Conservation (phyloP, 1,140 invertebrate genomes). For the Zaprionus lachaisei region DNA sequence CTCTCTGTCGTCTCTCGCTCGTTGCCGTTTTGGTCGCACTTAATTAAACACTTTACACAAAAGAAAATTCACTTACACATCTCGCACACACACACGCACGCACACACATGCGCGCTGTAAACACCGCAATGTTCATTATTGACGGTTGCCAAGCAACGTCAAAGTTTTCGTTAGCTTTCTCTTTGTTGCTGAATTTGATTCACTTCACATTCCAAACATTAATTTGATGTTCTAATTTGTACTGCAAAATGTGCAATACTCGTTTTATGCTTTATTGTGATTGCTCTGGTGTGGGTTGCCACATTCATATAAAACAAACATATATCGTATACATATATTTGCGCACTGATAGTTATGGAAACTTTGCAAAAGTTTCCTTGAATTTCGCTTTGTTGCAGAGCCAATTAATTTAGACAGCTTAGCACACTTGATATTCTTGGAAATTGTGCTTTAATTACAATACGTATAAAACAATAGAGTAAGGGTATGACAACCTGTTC, state of each 20-base stretch:
- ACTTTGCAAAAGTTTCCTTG: neutral
- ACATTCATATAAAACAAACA: neutral
- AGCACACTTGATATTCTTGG: neutral
- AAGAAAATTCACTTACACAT: constrained; percentile 30
- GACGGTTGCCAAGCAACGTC: constrained; percentile 27
- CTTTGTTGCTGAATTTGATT: constrained; percentile 13
- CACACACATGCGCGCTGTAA: neutral
- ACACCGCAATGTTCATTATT: constrained; percentile 30
- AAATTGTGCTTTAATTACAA: neutral
- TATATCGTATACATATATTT: neutral
- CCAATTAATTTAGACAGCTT: constrained; percentile 2
- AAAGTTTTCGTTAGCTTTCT: constrained; percentile 29
- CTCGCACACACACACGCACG: neutral
- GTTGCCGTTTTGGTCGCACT: constrained; percentile 20
- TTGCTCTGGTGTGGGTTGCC: neutral
- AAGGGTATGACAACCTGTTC: neutral
- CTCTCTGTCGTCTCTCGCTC: neutral
- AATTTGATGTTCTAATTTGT: constrained; percentile 16
- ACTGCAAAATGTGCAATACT: constrained; percentile 14
- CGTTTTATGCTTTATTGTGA: constrained; percentile 1
- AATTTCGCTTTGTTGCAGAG: neutral
- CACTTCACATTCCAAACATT: constrained; percentile 4
- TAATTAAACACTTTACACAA: constrained; percentile 67
- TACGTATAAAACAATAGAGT: neutral
- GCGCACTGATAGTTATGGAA: neutral